Base-by-base conservation (phyloP, 2,797 vertebrate genomes). In the Alosa sapidissima region DNA sequence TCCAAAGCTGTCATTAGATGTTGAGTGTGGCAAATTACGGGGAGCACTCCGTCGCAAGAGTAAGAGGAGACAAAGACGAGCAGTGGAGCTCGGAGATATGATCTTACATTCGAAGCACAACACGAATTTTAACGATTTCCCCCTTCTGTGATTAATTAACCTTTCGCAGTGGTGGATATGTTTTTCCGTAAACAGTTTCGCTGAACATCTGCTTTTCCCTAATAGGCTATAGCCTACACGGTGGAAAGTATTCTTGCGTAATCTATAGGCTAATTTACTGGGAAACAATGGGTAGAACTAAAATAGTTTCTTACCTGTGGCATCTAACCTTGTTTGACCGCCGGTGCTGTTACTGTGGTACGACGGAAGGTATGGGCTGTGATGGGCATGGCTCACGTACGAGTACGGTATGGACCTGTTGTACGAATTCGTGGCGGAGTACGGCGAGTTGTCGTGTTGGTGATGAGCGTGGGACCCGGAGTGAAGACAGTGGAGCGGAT, bases 401-500 rank as follows among this genome's bases (percentile, higher is more conserved):
- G 98, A 97, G 94, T 98, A 99, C 87, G 98, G 96, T 93, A 99
- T 93, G 90, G 98, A 97, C 92, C 98, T 95, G 96, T 96, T 98
- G 93, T 96, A 97, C 89, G 96, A 96, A 92, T 93, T 94, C 83
- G 93, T 93, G 86, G 92, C 93, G 60, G 96, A 93, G 95, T 98
- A 98, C 92, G 97, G 95, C 91, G 96, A 95, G 95, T 94, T 96
- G 93, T 97, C 96, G 95, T 97, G 97, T 92, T 97, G 97, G 89
- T 96, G 96, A 92, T 97, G 97, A 85, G 97, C 94, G 93, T 98
- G 97, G 82, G 97, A 96, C 90, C 97, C 97, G 93, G 97, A 98
- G 94, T 98, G 98, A 91, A 99, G 96, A 94, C 98, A 99, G 95
- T 99, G 98, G 92, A 99, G 96, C 89, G 97, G 98, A 95, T 98